phyloP scores from a whole-genome alignment of 2,113 vertebrate genomes.

The Myanophis thanlyinensis region DNA sequence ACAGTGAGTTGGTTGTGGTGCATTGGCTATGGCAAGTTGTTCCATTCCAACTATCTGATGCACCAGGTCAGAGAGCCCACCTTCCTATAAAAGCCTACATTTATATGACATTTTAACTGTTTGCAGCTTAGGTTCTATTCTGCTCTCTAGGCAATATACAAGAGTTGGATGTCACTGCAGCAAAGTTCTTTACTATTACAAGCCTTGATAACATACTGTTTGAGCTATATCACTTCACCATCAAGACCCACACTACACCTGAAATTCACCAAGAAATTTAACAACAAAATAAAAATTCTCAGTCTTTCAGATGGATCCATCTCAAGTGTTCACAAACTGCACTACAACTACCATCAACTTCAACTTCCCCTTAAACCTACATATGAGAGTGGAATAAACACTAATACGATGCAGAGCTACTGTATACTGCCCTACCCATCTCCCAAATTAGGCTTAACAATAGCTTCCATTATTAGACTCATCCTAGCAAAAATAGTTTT shows the following conservation, averaged over 20 bases:
- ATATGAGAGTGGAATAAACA: not conserved
- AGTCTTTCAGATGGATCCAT: not conserved
- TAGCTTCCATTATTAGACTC: too few species aligned
- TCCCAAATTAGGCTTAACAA: too few species aligned
- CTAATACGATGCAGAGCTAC: not conserved
- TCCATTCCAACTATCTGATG: not conserved
- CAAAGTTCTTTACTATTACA: not conserved
- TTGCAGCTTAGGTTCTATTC: not conserved
- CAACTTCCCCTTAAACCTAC: not conserved
- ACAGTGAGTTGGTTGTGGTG: too few species aligned
- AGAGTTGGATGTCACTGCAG: not conserved
- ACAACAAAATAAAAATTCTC: not conserved
- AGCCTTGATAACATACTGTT: not conserved
- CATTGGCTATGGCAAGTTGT: too few species aligned
- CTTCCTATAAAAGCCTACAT: not conserved
- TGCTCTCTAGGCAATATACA: not conserved
- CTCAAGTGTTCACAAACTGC: not conserved
- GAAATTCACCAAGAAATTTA: not conserved
- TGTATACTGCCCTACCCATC: too few species aligned
- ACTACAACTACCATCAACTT: not conserved
- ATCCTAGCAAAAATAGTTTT: too few species aligned
- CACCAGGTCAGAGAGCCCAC: not conserved
- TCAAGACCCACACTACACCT: not conserved
- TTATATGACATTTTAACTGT: not conserved
- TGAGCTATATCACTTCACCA: not conserved